Base-by-base conservation (phyloP, 2,888 invertebrate genomes). In the Campoplex capitator region DNA sequence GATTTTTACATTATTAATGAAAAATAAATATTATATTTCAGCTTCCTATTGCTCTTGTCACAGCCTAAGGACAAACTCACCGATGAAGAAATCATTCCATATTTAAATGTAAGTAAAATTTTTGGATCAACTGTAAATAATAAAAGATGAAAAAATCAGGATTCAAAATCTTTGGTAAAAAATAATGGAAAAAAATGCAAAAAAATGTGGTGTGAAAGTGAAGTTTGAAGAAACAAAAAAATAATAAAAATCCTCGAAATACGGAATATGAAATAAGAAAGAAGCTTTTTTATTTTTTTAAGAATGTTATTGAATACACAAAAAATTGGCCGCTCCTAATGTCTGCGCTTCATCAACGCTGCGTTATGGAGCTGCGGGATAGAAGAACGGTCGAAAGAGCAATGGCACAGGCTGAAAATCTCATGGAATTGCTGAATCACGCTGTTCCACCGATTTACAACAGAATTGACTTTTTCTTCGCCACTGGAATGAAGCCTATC, bases 371-470 rank as follows among this genome's bases (percentile, higher is more conserved):
- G 94, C 96, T 96, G 0, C 95, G 95, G 73, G 97, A 97, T 91
- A 96, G 97, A 82, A 96, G 99, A 81, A 97, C 98, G 0, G 97
- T 99, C 18, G 99, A 99, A 93, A 95, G 99, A 58, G 97, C 98
- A 35, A 96, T 99, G 96, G 95, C 96, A 92, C 99, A 99, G 94
- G 96, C 97, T 88, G 98, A 98, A 95, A 96, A 97, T 91, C 95
- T 98, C 54, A 96, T 98, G 6, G 96, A 96, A 88, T 95, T 95
- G 92, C 94, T 95, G 78, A 94, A 93, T 88, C 92, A 93, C 71
- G 90, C 93, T 35, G 93, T 94, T 56, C 95, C 96, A 3, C 90
- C 94, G 54, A 92, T 95, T 16, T 89, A 93, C 56, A 93, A 95
- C 75, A 95, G 96, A 89, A 93, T 96, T 67, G 94, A 95, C 82